These are phyloP conservation scores for Corbicula japonica DNA, from an alignment of 2,888 invertebrate species.

Conservation along the genomic window DNA sequence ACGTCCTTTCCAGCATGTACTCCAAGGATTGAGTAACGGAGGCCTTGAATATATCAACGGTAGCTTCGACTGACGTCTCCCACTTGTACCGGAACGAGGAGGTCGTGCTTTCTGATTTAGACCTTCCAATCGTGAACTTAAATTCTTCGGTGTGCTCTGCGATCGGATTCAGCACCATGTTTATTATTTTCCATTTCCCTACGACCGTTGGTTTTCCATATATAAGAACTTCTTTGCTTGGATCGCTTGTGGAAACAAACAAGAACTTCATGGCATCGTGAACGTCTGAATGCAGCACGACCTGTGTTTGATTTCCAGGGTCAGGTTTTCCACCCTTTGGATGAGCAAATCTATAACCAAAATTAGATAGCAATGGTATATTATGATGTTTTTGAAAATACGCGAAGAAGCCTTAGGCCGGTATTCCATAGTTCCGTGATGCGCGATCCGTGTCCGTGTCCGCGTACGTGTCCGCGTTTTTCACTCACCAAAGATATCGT, in stretches of 20 bases:
- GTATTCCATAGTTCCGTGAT: too few relatives aligned
- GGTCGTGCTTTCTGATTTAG: background rate
- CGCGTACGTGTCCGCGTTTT: too few relatives aligned
- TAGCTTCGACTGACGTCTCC: slow-evolving; percentile 12
- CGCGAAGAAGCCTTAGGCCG: too few relatives aligned
- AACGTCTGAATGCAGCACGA: slow-evolving; percentile 11
- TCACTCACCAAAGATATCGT: too few relatives aligned
- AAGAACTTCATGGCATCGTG: slow-evolving; percentile 7
- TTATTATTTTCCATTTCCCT: too few relatives aligned
- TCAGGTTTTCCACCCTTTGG: slow-evolving; percentile 1
- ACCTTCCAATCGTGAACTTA: slow-evolving; percentile 7
- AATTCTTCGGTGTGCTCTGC: slow-evolving; percentile 7
- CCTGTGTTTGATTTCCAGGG: background rate
- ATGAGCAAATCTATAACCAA: slow-evolving; percentile 26
- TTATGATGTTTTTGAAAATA: too few relatives aligned
- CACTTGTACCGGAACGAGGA: slow-evolving; percentile 3
- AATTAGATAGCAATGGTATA: too few relatives aligned
- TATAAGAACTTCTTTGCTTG: slow-evolving; percentile 12
- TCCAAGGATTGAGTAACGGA: slow-evolving; percentile 11
- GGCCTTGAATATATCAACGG: background rate
- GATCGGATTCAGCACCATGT: too few relatives aligned
- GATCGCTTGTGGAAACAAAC: slow-evolving; percentile 9
- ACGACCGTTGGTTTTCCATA: slow-evolving; percentile 13
- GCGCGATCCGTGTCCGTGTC: too few relatives aligned
- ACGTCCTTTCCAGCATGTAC: slow-evolving; percentile 20